Percentiles rank a stretch among this genome's conserved stretches.
phyloP scores from a whole-genome alignment of 1,140 invertebrate species.

The honey bee (Apis mellifera) region DNA sequence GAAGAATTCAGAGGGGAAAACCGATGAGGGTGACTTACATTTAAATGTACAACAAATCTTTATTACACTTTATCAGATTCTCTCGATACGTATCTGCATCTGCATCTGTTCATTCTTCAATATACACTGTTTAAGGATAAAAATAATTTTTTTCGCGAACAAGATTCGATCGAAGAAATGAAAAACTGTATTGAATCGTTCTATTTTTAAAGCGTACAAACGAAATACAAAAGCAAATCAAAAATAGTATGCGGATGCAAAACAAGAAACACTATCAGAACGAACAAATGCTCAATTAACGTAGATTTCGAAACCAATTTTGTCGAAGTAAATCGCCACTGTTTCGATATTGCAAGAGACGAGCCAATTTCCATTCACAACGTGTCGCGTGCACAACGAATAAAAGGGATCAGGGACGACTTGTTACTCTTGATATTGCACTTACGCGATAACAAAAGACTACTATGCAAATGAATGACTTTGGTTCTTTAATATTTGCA shows the following conservation, averaged over 20 bases:
- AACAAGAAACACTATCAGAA: neutral
- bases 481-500: neutral
- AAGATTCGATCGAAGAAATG: too few relatives aligned
- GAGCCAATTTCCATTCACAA: neutral
- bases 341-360: neutral
- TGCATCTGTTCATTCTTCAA: too few relatives aligned
- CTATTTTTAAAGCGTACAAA: too few relatives aligned
- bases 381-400: neutral
- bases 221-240: neutral
- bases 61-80: too few relatives aligned
- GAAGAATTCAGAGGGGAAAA: neutral
- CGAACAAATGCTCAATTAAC: conserved; percentile 1
- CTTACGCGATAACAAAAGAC: neutral
- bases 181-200: too few relatives aligned
- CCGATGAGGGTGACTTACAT: neutral
- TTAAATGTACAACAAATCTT: neutral
- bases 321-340: conserved; percentile 1
- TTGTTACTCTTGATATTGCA: neutral
- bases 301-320: neutral
- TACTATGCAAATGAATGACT: neutral
- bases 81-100: too few relatives aligned
- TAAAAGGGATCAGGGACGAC: neutral
- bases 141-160: neutral
- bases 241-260: neutral
- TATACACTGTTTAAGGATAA: neutral